Base-by-base conservation (phyloP, 2,113 vertebrate genomes). In the Oryzias woworae region DNA sequence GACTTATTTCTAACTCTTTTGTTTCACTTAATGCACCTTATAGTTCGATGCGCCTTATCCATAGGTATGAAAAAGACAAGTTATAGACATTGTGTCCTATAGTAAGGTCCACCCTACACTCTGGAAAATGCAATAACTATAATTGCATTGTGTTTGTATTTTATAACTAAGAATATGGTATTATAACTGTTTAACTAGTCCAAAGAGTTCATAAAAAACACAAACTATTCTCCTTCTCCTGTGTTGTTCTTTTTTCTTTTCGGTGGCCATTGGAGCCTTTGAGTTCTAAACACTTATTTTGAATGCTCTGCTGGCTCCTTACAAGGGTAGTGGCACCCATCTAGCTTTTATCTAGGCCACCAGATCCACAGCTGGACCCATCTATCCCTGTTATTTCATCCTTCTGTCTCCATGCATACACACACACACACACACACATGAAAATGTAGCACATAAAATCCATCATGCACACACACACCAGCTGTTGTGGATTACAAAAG, bases 291-390 rank as follows among this genome's bases (percentile, higher is more conserved):
- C 71, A 82, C 77, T 73, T 73, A 44, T 75, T 75, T 74, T 80
- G 68, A 85, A 82, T 78, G 73, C 69, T 75, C 75, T 67, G 73
- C 78, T 89, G 85, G 87, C 79, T 83, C 67, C 75, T 80, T 67
- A 77, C 85, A 80, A 85, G 81, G 76, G 76, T 63, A 73, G 78
- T 81, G 78, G 80, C 81, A 71, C 81, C 73, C 83, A 85, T 83
- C 69, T 62, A 59, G 75, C 65, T 70, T 85, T 91, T 90, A 91
- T 91, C 84, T 92, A 86, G 88, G 89, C 74, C 90, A 88, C 69
- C 87, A 84, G 81, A 87, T 76, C 74, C 70, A 68, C 87, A 89
- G 77, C 87, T 89, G 88, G 73, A 83, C 89, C 77, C 90, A 92
- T 88, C 86, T 90, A 88, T 79, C 83, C 66, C 16, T 44, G 54